A percentile compares a stretch with the other conserved stretches of the same genome.
These are phyloP conservation scores for Epicampocera succincta DNA, from an alignment of 2,888 invertebrate genomes.

Conservation along the genomic window DNA sequence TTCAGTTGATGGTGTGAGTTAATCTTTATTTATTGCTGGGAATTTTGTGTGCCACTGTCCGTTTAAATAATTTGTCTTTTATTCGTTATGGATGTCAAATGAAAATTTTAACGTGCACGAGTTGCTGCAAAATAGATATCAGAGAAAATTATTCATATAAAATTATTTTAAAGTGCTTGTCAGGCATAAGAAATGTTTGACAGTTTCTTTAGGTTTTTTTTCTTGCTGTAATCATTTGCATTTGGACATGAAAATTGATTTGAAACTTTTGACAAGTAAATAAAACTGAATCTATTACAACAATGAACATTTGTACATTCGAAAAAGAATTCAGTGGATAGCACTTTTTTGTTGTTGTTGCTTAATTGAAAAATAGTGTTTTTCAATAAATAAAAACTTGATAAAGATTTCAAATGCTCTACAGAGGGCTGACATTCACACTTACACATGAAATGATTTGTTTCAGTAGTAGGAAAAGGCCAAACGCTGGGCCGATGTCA, in stretches of 20 bases:
- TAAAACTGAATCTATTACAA: constrained; percentile 27
- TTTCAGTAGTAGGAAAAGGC: too few relatives aligned
- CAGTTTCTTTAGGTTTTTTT: constrained; percentile 18
- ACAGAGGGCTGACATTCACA: too few relatives aligned
- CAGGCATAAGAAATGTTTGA: constrained; percentile 42
- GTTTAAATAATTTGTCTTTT: constrained; percentile 15
- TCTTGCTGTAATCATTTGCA: constrained; percentile 1
- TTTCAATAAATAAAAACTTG: constrained; percentile 1
- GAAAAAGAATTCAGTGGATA: constrained; percentile 11
- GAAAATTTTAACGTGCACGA: constrained; percentile 49
- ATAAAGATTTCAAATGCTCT: neutral
- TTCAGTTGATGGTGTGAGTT: neutral
- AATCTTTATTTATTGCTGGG: neutral
- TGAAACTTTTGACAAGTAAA: constrained; percentile 47
- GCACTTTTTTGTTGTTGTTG: neutral
- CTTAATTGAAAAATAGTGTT: constrained; percentile 42
- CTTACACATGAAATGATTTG: too few relatives aligned
- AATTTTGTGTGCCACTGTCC: constrained; percentile 9
- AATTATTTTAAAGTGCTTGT: constrained; percentile 54
- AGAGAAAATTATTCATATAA: constrained; percentile 1
- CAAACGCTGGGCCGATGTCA: too few relatives aligned
- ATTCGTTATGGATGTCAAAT: constrained; percentile 55
- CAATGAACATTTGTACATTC: neutral
- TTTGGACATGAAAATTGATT: constrained; percentile 26
- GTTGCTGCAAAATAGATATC: constrained; percentile 25